Base-by-base conservation (phyloP, 2,888 invertebrate species). In the Iphiclides podalirius region DNA sequence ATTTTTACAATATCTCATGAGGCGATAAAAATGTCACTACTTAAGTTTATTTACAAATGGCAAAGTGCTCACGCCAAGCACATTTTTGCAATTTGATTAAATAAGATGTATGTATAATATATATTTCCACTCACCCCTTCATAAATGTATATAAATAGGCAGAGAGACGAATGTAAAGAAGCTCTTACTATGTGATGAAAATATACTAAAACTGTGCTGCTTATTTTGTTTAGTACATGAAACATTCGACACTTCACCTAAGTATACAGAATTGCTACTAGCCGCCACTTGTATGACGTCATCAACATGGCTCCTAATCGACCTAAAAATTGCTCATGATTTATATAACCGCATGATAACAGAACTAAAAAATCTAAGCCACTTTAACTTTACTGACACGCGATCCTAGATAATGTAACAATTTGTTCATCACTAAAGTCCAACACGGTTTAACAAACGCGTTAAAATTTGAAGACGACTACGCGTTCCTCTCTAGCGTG, bases 381-480 rank as follows among this genome's bases (percentile, higher is more conserved):
- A n/a, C n/a, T n/a, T n/a, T n/a, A n/a, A n/a, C n/a, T n/a, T n/a
- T n/a, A n/a, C n/a, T n/a, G n/a, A n/a, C n/a, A n/a, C n/a, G n/a
- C n/a, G n/a, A n/a, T n/a, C n/a, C n/a, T n/a, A n/a, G n/a, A n/a
- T n/a, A n/a, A n/a, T n/a, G n/a, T n/a, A n/a, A n/a, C n/a, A n/a
- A 26, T 6, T 26, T 26, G 9, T 26, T 26, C 8, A 26, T 26
- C 6, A 26, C 20, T 20, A 20, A 20, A 26, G 26, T 26, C 8
- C 26, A 9, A 26, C 26, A 26, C 8, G 6, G 20, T 20, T 20
- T n/a, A n/a, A n/a, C n/a, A n/a, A n/a, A n/a, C n/a, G n/a, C n/a
- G n/a, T 44, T 37, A 37, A 8, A 73, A 70, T 55, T 64, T 65
- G 51, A 65, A 61, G 47, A 73, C 67, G 37, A 66, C 47, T 20